Base-by-base conservation (phyloP, 1,140 invertebrate species). In the Diuraphis noxia region DNA sequence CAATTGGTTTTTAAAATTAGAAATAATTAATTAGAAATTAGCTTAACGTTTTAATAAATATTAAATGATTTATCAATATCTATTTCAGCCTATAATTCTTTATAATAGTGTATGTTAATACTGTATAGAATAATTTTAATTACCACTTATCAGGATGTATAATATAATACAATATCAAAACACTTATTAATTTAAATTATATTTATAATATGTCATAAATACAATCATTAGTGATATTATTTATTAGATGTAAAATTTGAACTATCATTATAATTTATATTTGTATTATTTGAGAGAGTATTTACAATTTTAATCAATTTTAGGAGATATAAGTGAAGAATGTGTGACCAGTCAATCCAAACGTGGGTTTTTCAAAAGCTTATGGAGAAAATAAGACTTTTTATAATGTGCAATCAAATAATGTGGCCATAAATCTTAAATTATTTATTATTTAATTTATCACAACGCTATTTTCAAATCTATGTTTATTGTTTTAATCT, bases 311-410 rank as follows among this genome's bases (percentile, higher is more conserved):
- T 72, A 9, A 49, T 49, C 36, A 7, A 77, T 89, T 91, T 49
- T 52, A 91, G 89, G 89, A 49, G 89, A 91, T 49, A 91, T 91
- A 82, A 91, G 43, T 82, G 89, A 91, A 91, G 89, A 91, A 82
- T 91, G 89, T 91, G 89, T 81, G 13, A 52, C 89, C 34, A 81
- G 89, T 81, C 89, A 91, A 38, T 49, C 89, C 23, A 91, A 91
- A 81, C 89, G 89, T 52, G 43, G 89, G 30, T 91, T 91, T 91
- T 91, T 91, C 34, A 91, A 91, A 82, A 91, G 77, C 38, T 91
- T 91, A 81, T 91, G 89, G 89, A 91, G 89, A 91, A 91, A 91
- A 91, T 91, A 91, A 91, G 89, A 91, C 89, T 91, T 34, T 9
- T 91, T 91, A 91, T 81, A 30, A 81, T n/a, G 72, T 91, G 89